Conservation (phyloP, 2,113 vertebrate species). For the Gymnogyps californianus region DNA sequence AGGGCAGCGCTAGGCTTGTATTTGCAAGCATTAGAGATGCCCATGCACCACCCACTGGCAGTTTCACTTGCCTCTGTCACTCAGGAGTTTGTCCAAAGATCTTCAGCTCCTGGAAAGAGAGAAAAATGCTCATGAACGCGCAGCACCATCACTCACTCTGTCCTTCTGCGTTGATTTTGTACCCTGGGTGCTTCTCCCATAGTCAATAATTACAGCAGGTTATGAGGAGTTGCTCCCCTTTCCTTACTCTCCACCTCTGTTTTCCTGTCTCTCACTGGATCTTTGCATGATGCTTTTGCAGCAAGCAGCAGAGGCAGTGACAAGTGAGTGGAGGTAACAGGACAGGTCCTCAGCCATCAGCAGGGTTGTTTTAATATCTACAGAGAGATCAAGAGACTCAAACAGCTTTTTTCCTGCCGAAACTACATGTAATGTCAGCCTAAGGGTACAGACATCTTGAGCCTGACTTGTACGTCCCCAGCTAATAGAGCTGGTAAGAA, state of each 20-base stretch:
- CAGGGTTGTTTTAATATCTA: background rate
- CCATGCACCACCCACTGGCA: slow-evolving; percentile 64
- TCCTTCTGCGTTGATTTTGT: background rate
- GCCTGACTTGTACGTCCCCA: background rate
- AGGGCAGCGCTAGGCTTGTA: background rate
- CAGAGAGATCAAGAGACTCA: background rate
- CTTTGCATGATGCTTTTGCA: background rate
- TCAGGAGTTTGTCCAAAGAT: slow-evolving; percentile 5
- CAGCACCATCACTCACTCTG: background rate
- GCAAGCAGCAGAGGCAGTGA: background rate
- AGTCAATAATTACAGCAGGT: background rate
- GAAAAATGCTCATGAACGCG: background rate
- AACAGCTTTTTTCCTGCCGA: background rate
- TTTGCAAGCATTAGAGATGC: slow-evolving; percentile 58
- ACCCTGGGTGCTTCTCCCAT: background rate
- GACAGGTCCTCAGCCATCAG: background rate
- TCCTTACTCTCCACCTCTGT: background rate
- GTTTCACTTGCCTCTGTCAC: slow-evolving; percentile 34
- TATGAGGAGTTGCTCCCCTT: background rate
- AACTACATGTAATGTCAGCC: background rate
- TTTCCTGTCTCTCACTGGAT: background rate
- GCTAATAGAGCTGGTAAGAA: slow-evolving; percentile 1
- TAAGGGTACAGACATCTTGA: background rate
- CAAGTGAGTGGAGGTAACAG: background rate
- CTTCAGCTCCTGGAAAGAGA: background rate